Percentiles rank a stretch among this genome's conserved stretches.
phyloP scores from a whole-genome alignment of 92 coral and sea anemone species.

The Paragorgia papillata region DNA sequence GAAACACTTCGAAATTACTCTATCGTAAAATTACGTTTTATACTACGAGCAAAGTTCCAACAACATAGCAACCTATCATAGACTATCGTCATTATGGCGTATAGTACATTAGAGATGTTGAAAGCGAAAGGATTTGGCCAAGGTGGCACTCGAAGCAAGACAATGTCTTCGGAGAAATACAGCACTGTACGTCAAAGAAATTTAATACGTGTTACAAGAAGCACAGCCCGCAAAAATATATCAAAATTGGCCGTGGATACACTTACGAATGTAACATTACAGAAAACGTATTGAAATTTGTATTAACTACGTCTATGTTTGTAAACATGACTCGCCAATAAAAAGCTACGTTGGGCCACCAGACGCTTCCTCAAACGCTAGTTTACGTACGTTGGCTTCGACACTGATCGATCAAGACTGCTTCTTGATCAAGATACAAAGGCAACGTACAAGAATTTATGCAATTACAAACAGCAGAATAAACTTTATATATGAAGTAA shows the following conservation, averaged over 20 bases:
- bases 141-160: not conserved
- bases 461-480: not conserved
- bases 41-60: not conserved
- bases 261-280: not conserved
- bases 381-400: not conserved
- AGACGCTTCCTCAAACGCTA: not conserved
- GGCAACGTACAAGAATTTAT: not conserved
- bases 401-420: not conserved
- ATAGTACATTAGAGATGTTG: not conserved
- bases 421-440: not conserved
- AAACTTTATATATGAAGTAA: constrained; percentile 1
- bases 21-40: constrained; percentile 18
- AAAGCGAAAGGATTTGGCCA: not conserved
- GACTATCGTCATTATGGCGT: not conserved
- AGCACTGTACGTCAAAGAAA: not conserved
- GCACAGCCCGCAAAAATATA: no score
- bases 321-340: not conserved
- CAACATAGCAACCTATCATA: not conserved
- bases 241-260: not conserved
- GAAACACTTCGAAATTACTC: constrained; percentile 18
- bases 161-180: not conserved
- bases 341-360: not conserved
- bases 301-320: not conserved
- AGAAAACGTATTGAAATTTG: not conserved
- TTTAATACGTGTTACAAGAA: not conserved